phyloP scores from a whole-genome alignment of 2,113 vertebrate genomes.

The Pteruthius melanotis region DNA sequence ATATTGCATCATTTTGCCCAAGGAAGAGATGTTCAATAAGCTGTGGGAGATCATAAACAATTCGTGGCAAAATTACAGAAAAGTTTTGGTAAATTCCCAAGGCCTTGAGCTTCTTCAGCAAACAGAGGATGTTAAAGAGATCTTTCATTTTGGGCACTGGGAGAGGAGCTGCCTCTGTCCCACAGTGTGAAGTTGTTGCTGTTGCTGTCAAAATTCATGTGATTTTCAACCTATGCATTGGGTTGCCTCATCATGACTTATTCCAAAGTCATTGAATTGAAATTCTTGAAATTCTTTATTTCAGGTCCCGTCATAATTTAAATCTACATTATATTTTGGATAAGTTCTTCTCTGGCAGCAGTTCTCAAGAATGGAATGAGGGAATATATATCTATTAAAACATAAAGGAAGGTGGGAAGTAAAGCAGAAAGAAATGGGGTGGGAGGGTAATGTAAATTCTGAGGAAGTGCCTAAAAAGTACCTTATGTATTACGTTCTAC shows the following conservation, averaged over 20 bases:
- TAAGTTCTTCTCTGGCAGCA: not conserved
- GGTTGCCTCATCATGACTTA: not conserved
- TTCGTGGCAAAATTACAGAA: conserved; percentile 92
- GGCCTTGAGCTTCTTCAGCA: not conserved
- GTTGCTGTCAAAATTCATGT: not conserved
- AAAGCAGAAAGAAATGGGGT: not conserved
- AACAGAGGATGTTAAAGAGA: not conserved
- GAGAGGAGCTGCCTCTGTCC: not conserved
- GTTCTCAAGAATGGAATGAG: not conserved
- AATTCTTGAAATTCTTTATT: not conserved
- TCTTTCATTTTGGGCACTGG: not conserved
- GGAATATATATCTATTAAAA: not conserved
- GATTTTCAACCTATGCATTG: not conserved
- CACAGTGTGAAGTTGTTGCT: not conserved
- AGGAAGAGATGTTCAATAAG: conserved; percentile 80
- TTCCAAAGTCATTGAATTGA: too few relatives aligned
- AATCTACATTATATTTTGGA: not conserved
- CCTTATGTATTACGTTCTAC: not conserved
- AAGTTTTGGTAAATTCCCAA: conserved; percentile 81
- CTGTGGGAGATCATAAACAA: conserved; percentile 92
- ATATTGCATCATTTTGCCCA: conserved; percentile 86
- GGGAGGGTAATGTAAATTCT: not conserved
- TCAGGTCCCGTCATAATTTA: not conserved
- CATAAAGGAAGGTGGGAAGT: not conserved
- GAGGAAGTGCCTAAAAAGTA: not conserved